A percentile compares a stretch with the other conserved stretches of the same genome.
Evolutionary conservation across 2,888 invertebrate species (phyloP).

Genomic region (Phragmatobia fuliginosa): DNA sequence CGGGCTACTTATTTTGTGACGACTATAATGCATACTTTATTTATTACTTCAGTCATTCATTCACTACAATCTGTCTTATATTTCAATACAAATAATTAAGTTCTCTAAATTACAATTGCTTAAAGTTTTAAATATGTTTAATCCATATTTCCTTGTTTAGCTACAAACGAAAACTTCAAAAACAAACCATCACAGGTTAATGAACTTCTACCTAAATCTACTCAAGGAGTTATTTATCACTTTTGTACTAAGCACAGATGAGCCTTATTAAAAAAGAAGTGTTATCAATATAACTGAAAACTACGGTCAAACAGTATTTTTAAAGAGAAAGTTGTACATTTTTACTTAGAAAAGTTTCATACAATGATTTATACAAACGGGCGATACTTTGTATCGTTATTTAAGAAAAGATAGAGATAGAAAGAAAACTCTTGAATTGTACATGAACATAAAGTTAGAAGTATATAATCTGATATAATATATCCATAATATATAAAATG

Average conservation of each 20-base stretch:
- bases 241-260: constrained; percentile 12
- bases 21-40: too few relatives aligned
- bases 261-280: constrained; percentile 10
- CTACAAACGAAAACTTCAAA: background rate
- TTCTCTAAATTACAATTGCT: background rate
- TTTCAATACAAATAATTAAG: background rate
- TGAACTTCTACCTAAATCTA: background rate
- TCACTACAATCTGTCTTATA: too few relatives aligned
- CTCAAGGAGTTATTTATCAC: constrained; percentile 5
- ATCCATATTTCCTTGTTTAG: background rate
- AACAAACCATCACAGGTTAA: background rate
- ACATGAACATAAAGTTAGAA: too few relatives aligned
- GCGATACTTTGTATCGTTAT: background rate
- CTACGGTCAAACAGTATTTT: background rate
- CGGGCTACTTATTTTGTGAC: too few relatives aligned
- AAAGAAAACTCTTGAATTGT: too few relatives aligned
- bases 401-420: too few relatives aligned
- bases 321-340: background rate
- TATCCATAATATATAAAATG: too few relatives aligned
- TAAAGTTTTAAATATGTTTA: background rate
- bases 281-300: constrained; percentile 10
- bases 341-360: background rate
- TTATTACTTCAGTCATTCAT: too few relatives aligned
- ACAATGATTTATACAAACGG: constrained; percentile 3
- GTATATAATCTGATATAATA: too few relatives aligned